phyloP scores from a whole-genome alignment of 2,888 invertebrate species.

The Spicauda simplicius region DNA sequence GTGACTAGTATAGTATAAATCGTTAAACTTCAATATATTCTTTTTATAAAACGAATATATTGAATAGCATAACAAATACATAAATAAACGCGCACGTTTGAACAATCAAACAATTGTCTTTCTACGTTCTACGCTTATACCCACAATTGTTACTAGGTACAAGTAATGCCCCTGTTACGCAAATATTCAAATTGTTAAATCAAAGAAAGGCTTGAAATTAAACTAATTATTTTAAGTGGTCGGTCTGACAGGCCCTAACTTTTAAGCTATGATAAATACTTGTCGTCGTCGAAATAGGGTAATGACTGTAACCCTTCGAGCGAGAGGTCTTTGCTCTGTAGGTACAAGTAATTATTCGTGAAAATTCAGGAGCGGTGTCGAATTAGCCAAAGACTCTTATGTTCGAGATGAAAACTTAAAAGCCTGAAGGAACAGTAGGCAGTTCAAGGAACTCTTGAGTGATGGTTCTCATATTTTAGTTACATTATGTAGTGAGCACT shows the following conservation, averaged over 20 bases:
- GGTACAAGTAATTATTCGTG: slow-evolving; percentile 19
- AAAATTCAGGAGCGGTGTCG: slow-evolving; percentile 25
- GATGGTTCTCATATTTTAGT: not conserved
- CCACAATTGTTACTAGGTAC: slow-evolving; percentile 1
- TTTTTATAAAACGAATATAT: too few species aligned
- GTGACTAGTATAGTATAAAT: too few species aligned
- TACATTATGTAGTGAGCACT: not conserved
- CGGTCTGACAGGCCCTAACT: slow-evolving; percentile 20
- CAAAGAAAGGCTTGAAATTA: slow-evolving; percentile 26
- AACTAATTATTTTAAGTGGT: slow-evolving; percentile 36
- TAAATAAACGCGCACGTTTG: too few species aligned
- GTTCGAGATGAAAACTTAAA: slow-evolving; percentile 6
- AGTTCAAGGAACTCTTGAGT: not conserved
- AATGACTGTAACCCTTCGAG: slow-evolving; percentile 11
- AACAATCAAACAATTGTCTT: not conserved
- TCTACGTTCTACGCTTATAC: not conserved
- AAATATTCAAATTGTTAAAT: slow-evolving; percentile 25
- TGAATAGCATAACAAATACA: too few species aligned
- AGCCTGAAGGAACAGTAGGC: not conserved
- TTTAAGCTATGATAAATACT: slow-evolving; percentile 31
- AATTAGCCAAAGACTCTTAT: slow-evolving; percentile 22
- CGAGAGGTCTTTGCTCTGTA: slow-evolving; percentile 15
- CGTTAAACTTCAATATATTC: too few species aligned
- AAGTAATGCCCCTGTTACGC: not conserved
- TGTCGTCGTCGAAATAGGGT: slow-evolving; percentile 27